phyloP scores from a whole-genome alignment of 2,888 invertebrate species.

The Alloscopus bannaensis region DNA sequence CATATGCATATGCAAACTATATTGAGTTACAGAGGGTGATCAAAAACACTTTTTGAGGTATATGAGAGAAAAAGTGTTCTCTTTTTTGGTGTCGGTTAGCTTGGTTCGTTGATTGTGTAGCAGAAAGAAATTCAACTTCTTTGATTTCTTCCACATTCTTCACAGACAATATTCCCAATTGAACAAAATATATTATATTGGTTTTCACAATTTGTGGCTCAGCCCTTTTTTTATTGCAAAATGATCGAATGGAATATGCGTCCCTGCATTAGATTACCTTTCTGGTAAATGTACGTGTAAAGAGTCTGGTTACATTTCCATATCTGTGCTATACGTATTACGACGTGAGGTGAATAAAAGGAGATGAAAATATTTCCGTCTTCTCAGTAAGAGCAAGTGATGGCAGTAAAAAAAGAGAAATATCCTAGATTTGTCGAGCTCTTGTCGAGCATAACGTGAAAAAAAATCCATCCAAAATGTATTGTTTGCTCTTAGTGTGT shows the following conservation, averaged over 20 bases:
- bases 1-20: constrained; percentile 33
- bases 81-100: constrained; percentile 32
- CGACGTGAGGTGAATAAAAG: constrained; percentile 36
- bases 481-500: constrained; percentile 48
- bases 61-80: background rate
- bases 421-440: constrained; percentile 36
- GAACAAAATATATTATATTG: constrained; percentile 50
- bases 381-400: background rate
- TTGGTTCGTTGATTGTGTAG: constrained; percentile 33
- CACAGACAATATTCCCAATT: constrained; percentile 46
- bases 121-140: constrained; percentile 52
- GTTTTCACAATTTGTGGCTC: constrained; percentile 57
- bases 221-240: constrained; percentile 54
- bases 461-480: constrained; percentile 30
- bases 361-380: background rate
- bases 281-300: constrained; percentile 34
- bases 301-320: constrained; percentile 17
- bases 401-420: constrained; percentile 12
- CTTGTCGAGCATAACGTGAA: constrained; percentile 39
- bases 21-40: constrained; percentile 13
- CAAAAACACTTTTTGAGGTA: constrained; percentile 17
- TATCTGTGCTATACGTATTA: constrained; percentile 7
- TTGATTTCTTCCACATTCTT: constrained; percentile 56
- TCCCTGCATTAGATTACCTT: constrained; percentile 50
- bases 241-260: constrained; percentile 53